Base-by-base conservation (phyloP, 1,140 invertebrate genomes). In the Papilio dardanus region DNA sequence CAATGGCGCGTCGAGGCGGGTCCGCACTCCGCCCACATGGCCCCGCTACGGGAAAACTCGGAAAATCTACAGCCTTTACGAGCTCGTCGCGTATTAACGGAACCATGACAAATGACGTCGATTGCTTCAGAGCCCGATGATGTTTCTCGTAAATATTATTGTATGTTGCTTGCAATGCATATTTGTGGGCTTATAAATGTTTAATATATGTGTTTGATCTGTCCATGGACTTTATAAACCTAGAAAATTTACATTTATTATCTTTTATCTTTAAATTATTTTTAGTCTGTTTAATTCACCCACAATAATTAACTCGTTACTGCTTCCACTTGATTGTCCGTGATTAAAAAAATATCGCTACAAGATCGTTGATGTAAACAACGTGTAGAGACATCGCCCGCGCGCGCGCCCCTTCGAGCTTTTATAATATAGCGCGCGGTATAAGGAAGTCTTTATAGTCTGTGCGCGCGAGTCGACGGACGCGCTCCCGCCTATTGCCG, bases 381-480 rank as follows among this genome's bases (percentile, higher is more conserved):
- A 85, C 82, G 54, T 40, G 71, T 81, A 81, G 83, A 77, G 69
- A 69, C 80, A 79, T 77, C 80, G 74, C 77, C 79, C 78, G 80
- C 76, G 79, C 81, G 77, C 76, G 86, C 81, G 84, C 81, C 86
- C 85, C 81, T 85, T 84, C 84, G 83, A 76, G 79, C 81, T 83
- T 90, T 88, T 87, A 92, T 91, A 89, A 78, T 89, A 82, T 86
- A 81, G 82, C 79, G 76, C 81, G 76, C 83, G 83, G 88, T 84
- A 92, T 89, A 93, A 91, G 89, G 91, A 83, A 79, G 80, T 91
- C 91, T 90, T 93, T 92, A 92, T 92, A 90, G 87, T 89, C 78
- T 30, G 83, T 86, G 90, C 88, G 88, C 90, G 88, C 91, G 89
- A 90, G 89, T 86, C 85, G 91, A 79, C 90, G 90, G 89, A 91